phyloP scores from a whole-genome alignment of 1,140 invertebrate genomes.

The Heliconius hewitsoni region DNA sequence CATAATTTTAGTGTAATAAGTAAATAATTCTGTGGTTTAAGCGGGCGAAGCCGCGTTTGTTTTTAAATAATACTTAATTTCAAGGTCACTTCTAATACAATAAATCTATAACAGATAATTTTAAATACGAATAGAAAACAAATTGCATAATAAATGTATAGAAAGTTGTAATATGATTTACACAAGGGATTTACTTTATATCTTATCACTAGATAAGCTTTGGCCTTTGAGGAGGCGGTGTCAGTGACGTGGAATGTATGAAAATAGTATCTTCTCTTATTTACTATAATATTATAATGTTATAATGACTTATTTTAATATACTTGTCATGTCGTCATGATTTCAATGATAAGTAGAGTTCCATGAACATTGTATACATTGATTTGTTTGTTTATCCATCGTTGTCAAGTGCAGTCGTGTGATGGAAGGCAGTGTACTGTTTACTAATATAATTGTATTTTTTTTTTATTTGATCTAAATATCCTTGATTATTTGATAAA shows the following conservation, averaged over 20 bases:
- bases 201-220: constrained; percentile 7
- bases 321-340: constrained; percentile 28
- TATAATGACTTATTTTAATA: not conserved
- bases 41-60: too few species aligned
- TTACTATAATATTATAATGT: constrained; percentile 2
- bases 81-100: not conserved
- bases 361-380: constrained; percentile 11
- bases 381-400: constrained; percentile 3
- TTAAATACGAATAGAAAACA: not conserved
- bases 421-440: too few species aligned
- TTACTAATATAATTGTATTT: not conserved
- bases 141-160: not conserved
- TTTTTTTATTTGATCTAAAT: not conserved
- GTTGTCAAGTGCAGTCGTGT: not conserved
- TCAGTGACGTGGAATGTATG: constrained; percentile 29
- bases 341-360: constrained; percentile 5
- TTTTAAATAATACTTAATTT: not conserved
- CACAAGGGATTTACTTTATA: constrained; percentile 1
- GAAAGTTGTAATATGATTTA: not conserved
- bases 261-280: not conserved
- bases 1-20: too few species aligned
- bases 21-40: too few species aligned
- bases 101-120: not conserved
- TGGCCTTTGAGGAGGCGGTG: constrained; percentile 23
- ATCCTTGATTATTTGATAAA: too few species aligned